Evolutionary conservation across 2,888 invertebrate species (phyloP).

Genomic region (Pycnomerus fuliginosus): DNA sequence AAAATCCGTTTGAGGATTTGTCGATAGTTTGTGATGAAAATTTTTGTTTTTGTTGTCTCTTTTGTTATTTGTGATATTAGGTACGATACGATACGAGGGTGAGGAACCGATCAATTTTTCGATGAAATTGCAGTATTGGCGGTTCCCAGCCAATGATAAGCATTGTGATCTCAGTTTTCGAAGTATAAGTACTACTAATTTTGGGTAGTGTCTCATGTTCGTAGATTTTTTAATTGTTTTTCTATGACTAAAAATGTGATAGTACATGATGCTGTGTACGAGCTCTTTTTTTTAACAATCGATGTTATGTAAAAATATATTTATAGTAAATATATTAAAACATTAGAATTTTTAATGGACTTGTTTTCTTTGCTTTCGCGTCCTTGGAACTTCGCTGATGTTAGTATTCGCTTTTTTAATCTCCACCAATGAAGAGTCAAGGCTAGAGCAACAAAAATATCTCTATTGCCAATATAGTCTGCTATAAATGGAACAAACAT

Average conservation of each 20-base stretch:
- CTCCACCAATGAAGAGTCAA: too few species aligned
- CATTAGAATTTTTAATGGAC: constrained; percentile 2
- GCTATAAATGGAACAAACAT: too few species aligned
- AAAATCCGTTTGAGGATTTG: too few species aligned
- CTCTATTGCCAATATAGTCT: too few species aligned
- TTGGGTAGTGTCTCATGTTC: constrained; percentile 5
- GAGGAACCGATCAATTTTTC: not conserved
- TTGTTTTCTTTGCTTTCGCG: too few species aligned
- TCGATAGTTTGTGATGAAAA: constrained; percentile 3
- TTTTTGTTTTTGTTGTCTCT: constrained; percentile 4
- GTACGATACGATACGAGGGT: constrained; percentile 14
- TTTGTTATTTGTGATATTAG: constrained; percentile 18
- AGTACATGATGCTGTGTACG: constrained; percentile 12
- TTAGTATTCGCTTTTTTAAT: too few species aligned
- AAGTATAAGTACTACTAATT: constrained; percentile 6
- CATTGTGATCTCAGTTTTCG: constrained; percentile 12
- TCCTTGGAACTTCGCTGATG: too few species aligned
- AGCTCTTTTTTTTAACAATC: constrained; percentile 9
- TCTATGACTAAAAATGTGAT: constrained; percentile 15
- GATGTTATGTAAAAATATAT: constrained; percentile 7
- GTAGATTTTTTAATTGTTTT: constrained; percentile 8
- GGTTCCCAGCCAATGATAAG: constrained; percentile 1
- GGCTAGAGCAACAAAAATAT: too few species aligned
- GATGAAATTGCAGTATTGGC: constrained; percentile 1
- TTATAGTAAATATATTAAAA: constrained; percentile 1